phyloP scores from a whole-genome alignment of 1,140 invertebrate species.

The Cyclina sinensis region DNA sequence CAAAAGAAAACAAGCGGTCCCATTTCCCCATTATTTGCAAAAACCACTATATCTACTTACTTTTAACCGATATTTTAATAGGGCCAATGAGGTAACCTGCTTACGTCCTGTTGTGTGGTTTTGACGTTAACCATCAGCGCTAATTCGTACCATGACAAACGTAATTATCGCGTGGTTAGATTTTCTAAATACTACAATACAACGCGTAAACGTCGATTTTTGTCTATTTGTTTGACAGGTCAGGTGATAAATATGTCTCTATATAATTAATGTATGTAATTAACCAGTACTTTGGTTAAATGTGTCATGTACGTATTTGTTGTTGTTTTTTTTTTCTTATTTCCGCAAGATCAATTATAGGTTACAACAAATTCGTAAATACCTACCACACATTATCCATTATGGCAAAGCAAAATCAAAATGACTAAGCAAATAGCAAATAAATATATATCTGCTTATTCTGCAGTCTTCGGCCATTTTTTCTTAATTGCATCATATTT shows the following conservation, averaged over 20 bases:
- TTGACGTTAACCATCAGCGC: conserved; percentile 9
- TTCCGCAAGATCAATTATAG: not conserved
- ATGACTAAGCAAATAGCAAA: no score
- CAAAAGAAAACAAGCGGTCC: not conserved
- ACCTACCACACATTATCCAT: not conserved
- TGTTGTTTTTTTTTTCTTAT: not conserved
- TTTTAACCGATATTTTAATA: not conserved
- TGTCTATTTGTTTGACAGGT: not conserved
- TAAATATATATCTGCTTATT: no score
- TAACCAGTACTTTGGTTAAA: conserved; percentile 2
- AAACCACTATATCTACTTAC: not conserved
- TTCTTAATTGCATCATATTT: no score
- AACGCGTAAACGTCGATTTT: not conserved
- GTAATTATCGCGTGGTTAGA: not conserved
- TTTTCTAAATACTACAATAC: not conserved
- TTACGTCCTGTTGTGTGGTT: conserved; percentile 33
- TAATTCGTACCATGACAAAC: conserved; percentile 12
- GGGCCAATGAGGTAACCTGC: conserved; percentile 17
- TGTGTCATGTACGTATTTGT: not conserved
- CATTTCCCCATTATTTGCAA: not conserved
- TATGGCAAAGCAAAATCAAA: no score
- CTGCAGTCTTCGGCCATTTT: no score
- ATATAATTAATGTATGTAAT: conserved; percentile 4
- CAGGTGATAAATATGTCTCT: conserved; percentile 17
- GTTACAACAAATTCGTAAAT: not conserved